phyloP scores from a whole-genome alignment of 2,888 invertebrate genomes.

The Cryptocephalus primarius region DNA sequence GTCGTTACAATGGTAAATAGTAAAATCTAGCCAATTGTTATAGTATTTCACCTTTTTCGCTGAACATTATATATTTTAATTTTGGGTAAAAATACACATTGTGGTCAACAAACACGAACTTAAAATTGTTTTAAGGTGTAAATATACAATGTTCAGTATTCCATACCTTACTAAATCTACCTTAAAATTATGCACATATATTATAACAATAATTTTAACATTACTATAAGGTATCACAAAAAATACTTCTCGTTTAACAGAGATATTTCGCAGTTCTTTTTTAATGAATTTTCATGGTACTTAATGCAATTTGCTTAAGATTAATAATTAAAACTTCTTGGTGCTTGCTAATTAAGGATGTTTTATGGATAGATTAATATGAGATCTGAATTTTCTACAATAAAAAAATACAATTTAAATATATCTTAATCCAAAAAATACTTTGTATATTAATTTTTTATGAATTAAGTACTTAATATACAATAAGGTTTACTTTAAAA shows the following conservation, averaged over 20 bases:
- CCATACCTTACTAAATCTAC: constrained; percentile 3
- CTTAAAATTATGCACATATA: constrained; percentile 21
- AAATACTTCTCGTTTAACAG: constrained; percentile 30
- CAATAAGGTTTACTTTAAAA: neutral
- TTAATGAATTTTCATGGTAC: constrained; percentile 13
- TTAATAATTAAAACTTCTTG: constrained; percentile 9
- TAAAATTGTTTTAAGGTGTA: no score
- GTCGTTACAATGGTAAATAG: constrained; percentile 18
- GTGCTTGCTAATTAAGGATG: constrained; percentile 5
- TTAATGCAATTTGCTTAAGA: constrained; percentile 11
- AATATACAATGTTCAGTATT: no score
- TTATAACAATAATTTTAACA: constrained; percentile 25
- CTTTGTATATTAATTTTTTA: neutral
- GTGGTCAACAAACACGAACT: no score
- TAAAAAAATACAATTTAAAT: neutral
- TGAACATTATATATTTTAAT: neutral
- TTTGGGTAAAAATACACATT: no score
- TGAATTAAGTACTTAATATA: neutral
- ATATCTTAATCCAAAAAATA: no score
- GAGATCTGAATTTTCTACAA: neutral
- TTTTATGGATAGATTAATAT: neutral
- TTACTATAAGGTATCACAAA: constrained; percentile 34
- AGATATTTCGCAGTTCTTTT: constrained; percentile 23
- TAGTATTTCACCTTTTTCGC: constrained; percentile 3
- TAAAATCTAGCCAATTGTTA: constrained; percentile 8